A percentile compares a stretch with the other conserved stretches of the same genome.
These are phyloP conservation scores for Panthera leo DNA, from an alignment of 2,113 vertebrate species.

Conservation along the genomic window DNA sequence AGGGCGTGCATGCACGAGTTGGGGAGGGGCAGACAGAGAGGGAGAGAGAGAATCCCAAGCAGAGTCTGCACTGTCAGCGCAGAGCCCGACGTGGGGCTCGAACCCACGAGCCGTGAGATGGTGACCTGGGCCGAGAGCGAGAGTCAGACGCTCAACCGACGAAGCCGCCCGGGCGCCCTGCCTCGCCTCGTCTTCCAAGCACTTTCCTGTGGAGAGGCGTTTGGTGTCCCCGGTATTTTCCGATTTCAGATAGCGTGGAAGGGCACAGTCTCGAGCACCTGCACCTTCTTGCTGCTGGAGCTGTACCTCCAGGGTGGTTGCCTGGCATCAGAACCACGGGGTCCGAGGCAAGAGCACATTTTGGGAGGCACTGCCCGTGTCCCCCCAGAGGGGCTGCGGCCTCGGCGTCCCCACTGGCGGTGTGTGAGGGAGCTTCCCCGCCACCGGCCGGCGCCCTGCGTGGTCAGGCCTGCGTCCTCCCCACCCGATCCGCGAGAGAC, in stretches of 20 bases:
- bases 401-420: neutral
- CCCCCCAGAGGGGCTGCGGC: neutral
- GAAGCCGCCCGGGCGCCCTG: too few species aligned
- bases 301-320: accelerated
- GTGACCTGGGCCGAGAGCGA: too few species aligned
- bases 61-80: too few species aligned
- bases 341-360: neutral
- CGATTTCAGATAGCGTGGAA: accelerated
- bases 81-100: too few species aligned
- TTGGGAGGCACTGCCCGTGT: accelerated
- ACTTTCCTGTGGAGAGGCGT: neutral
- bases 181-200: too few species aligned
- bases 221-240: neutral
- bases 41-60: too few species aligned
- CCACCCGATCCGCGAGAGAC: accelerated
- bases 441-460: accelerated
- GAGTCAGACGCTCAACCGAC: too few species aligned
- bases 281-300: accelerated
- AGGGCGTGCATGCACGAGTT: too few species aligned
- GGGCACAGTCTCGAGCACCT: accelerated
- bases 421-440: neutral
- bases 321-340: accelerated
- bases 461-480: accelerated
- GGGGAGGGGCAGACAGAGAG: too few species aligned
- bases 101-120: too few species aligned